Percentiles rank a stretch among this genome's conserved stretches.
Conservation (phyloP, 2,888 invertebrate species). For the Drosophila yooni region DNA sequence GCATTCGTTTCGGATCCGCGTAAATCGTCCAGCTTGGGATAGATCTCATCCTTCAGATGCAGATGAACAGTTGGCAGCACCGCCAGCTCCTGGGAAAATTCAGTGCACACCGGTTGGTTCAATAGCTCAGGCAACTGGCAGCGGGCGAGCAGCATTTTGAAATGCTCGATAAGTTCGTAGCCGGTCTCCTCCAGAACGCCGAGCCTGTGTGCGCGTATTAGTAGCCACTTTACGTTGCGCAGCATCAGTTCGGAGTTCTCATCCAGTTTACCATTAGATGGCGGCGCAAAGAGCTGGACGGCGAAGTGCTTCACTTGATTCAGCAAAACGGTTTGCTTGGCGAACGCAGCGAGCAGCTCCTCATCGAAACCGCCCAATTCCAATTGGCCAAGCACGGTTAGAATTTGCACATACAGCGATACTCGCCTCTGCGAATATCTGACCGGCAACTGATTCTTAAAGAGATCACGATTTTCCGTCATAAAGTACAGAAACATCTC, state of each 20-base stretch:
- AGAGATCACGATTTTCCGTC: conserved; percentile 60
- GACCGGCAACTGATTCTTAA: conserved; percentile 58
- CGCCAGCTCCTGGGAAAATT: conserved; percentile 36
- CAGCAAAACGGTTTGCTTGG: conserved; percentile 60
- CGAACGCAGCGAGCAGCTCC: conserved; percentile 63
- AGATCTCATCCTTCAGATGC: conserved; percentile 82
- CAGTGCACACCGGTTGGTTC: conserved; percentile 35
- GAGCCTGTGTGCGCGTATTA: conserved; percentile 59
- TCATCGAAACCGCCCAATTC: conserved; percentile 77
- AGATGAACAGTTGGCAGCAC: neutral
- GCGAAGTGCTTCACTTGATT: conserved; percentile 62
- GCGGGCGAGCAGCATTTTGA: conserved; percentile 47
- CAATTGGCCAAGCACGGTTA: conserved; percentile 67
- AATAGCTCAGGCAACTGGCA: conserved; percentile 14
- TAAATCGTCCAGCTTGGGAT: conserved; percentile 86
- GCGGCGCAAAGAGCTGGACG: conserved; percentile 81
- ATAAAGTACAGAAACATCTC: conserved; percentile 75
- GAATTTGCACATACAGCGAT: conserved; percentile 60
- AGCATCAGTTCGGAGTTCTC: conserved; percentile 50
- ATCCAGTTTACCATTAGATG: conserved; percentile 68
- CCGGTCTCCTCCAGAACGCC: conserved; percentile 36
- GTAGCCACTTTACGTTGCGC: conserved; percentile 57
- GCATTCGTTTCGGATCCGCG: conserved; percentile 75
- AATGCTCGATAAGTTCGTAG: conserved; percentile 54
- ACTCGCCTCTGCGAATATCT: conserved; percentile 71